Base-by-base conservation (phyloP, 1,140 invertebrate species). In the Pogonus chalceus region DNA sequence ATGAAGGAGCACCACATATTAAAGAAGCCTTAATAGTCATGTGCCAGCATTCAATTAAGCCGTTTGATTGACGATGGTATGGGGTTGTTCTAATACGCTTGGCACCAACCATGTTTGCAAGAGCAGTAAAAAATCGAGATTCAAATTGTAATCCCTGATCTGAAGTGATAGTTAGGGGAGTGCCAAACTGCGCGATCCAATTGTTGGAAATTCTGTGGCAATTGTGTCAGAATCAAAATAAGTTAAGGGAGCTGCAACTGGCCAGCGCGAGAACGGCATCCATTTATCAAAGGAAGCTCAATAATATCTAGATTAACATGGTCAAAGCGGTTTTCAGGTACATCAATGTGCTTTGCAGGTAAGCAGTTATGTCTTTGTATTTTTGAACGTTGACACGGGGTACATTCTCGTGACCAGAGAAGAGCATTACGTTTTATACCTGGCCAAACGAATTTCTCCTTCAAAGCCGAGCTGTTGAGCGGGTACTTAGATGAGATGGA, bases 241-340 rank as follows among this genome's bases (percentile, higher is more conserved):
- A n/a, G n/a, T n/a, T n/a, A n/a, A n/a, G n/a, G n/a, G n/a, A n/a
- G n/a, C n/a, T n/a, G n/a, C n/a, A n/a, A n/a, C n/a, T n/a, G n/a
- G n/a, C n/a, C n/a, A n/a, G n/a, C n/a, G n/a, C n/a, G n/a, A n/a
- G n/a, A 76, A 10, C 22, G 35, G 39, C 53, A 65, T 10, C 62
- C 68, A 4, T 66, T 23, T 0, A 60, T 59, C 2, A 52, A 49
- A 20, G 72, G 70, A 1, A 79, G 48, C 0, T 72, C 69, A 7
- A 79, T 61, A 0, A 79, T 62, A 59, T 79, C 76, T 0, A 78
- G 55, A 57, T 79, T 70, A 0, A 78, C 57, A 52, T 75, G 68
- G 2, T 56, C 23, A 49, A 58, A 60, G 9, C 55, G 43, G 23
- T 20, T 23, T 3, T 51, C 49, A 10, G 56, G 3, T 31, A 57